Evolutionary conservation across 2,888 invertebrate genomes (phyloP).

Genomic region (Coremacera marginata): DNA sequence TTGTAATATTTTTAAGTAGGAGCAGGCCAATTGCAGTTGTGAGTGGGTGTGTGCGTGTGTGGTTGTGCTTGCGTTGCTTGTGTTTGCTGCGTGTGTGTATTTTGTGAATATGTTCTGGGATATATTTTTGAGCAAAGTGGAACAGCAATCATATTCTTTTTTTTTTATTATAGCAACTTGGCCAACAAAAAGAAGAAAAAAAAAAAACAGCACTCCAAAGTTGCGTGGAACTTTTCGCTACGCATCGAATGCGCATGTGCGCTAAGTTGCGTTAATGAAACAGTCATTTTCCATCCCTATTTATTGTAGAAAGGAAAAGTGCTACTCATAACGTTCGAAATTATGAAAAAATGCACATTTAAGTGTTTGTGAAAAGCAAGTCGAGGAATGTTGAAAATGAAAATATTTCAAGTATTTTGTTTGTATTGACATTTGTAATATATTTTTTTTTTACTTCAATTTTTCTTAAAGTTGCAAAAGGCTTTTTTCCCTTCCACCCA

Average conservation of each 20-base stretch:
- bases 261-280: neutral
- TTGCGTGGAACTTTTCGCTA: neutral
- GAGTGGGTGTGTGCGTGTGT: slow-evolving; percentile 17
- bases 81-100: neutral
- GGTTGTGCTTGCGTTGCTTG: neutral
- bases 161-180: neutral
- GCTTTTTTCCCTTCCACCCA: too few species aligned
- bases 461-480: too few species aligned
- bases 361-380: neutral
- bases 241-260: neutral
- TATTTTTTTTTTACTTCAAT: neutral
- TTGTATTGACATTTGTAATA: neutral
- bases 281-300: neutral
- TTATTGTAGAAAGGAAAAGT: slow-evolving; percentile 7
- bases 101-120: neutral
- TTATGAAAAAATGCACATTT: too few species aligned
- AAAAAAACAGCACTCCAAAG: neutral
- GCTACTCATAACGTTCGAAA: slow-evolving; percentile 5
- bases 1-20: too few species aligned
- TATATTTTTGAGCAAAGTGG: neutral
- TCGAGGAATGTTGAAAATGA: neutral
- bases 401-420: neutral
- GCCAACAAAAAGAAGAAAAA: too few species aligned
- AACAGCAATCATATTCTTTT: neutral
- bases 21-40: neutral